Evolutionary conservation across 2,888 invertebrate species (phyloP).

Genomic region (Disparrhopalites patrizii): DNA sequence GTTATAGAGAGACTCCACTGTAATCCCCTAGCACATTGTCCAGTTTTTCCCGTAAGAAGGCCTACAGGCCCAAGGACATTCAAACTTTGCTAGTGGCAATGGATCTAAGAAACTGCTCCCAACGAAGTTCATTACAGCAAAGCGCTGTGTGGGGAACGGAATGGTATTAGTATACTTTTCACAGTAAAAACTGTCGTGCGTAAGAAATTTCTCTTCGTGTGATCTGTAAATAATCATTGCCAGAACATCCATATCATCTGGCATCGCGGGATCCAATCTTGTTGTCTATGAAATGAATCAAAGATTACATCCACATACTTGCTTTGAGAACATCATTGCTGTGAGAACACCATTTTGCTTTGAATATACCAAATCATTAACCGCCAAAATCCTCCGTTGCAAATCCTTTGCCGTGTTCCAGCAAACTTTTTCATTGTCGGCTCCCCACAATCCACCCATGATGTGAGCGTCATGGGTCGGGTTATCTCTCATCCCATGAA

Average conservation of each 20-base stretch:
- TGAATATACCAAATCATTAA: no score
- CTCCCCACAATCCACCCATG: slow-evolving; percentile 48
- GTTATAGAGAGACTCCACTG: no score
- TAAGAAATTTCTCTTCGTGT: no score
- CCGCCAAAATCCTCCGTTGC: background rate
- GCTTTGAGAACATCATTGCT: no score
- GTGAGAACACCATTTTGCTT: no score
- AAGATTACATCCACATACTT: background rate
- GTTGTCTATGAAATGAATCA: background rate
- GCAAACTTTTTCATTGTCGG: slow-evolving; percentile 49
- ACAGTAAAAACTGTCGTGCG: background rate
- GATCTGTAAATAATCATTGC: no score
- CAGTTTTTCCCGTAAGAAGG: background rate
- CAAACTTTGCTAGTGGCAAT: no score
- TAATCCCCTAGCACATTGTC: background rate
- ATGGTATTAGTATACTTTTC: background rate
- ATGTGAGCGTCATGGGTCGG: background rate
- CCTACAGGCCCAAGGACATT: background rate
- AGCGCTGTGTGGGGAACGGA: background rate
- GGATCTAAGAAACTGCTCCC: no score
- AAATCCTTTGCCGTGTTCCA: background rate
- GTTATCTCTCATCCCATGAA: background rate
- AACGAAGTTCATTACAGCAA: background rate
- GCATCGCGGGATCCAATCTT: background rate
- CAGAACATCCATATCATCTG: no score